Conservation (phyloP, 2,797 vertebrate species). For the Cynodonichthys magdalenae region DNA sequence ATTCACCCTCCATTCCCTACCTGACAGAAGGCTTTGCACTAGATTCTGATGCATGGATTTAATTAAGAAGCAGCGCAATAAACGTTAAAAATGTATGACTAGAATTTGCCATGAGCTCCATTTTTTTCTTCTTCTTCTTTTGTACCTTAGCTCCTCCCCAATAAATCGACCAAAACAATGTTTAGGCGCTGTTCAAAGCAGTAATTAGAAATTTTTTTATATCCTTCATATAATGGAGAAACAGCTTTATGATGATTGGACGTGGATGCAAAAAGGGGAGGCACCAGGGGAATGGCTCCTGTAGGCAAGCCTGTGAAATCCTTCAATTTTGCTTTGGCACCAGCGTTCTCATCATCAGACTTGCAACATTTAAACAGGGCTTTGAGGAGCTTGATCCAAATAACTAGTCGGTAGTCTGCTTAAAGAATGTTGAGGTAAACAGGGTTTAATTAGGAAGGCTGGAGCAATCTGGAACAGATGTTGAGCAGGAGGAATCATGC, state of each 20-base stretch:
- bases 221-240: slow-evolving; percentile 4
- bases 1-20: slow-evolving; percentile 24
- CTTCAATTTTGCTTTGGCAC: slow-evolving; percentile 22
- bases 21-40: slow-evolving; percentile 68
- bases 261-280: slow-evolving; percentile 32
- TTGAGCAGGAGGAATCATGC: slow-evolving; percentile 60
- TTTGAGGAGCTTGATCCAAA: slow-evolving; percentile 61
- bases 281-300: slow-evolving; percentile 36
- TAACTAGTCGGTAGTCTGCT: slow-evolving; percentile 68
- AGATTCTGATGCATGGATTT: slow-evolving; percentile 85
- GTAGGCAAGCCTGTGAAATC: slow-evolving; percentile 42
- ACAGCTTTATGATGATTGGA: slow-evolving; percentile 40
- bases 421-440: slow-evolving; percentile 70
- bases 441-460: slow-evolving; percentile 73
- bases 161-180: slow-evolving; percentile 69
- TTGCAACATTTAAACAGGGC: slow-evolving; percentile 49
- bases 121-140: slow-evolving; percentile 27
- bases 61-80: slow-evolving; percentile 87
- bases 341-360: slow-evolving; percentile 38
- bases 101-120: slow-evolving; percentile 79
- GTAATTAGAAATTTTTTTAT: slow-evolving; percentile 60
- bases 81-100: slow-evolving; percentile 86
- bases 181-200: slow-evolving; percentile 57
- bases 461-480: slow-evolving; percentile 72
- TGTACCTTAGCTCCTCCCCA: slow-evolving; percentile 23